Base-by-base conservation (phyloP, 2,113 vertebrate genomes). In the Rhea americana region DNA sequence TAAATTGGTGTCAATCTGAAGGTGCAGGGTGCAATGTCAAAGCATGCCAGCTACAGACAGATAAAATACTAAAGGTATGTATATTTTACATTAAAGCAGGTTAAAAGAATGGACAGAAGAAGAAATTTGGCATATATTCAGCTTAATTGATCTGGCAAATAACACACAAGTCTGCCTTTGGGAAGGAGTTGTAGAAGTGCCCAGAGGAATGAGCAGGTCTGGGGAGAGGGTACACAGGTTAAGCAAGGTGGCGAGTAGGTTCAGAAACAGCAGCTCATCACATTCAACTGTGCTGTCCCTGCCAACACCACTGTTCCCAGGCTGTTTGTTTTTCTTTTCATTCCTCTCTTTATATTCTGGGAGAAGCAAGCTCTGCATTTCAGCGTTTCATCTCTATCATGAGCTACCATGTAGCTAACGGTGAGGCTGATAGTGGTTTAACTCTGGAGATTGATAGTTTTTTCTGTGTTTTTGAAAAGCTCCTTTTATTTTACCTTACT, bases 201-300 rank as follows among this genome's bases (percentile, higher is more conserved):
- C 66, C 51, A 11, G 74, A 25, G 79, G 67, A 85, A 39, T 1
- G 4, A 55, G 43, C 19, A 39, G 63, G 14, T 17, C 85, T 78
- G 67, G 47, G 51, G 59, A 43, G 37, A 0, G n/a, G 48, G 48
- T 4, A 26, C 15, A 2, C 4, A 8, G n/a, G 59, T 58, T 35
- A 48, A 19, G 58, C 30, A 30, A n/a, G 58, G 21, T 2, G 21
- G 32, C 12, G 4, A 53, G 22, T 45, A 59, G 59, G 74, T 58
- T 5, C 16, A 22, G 85, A 39, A 47, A 1, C 2, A 4, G 56
- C 77, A 32, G 17, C 45, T 72, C 80, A 3, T 26, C 1, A 0
- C 2, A 8, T 28, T 30, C 48, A 32, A 58, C 28, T 37, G 53
- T 24, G 47, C 39, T 0, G 3, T 19, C 0, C 0, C 45, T 65